Evolutionary conservation across 2,888 invertebrate genomes (phyloP).

Genomic region (Epinotia nisella): DNA sequence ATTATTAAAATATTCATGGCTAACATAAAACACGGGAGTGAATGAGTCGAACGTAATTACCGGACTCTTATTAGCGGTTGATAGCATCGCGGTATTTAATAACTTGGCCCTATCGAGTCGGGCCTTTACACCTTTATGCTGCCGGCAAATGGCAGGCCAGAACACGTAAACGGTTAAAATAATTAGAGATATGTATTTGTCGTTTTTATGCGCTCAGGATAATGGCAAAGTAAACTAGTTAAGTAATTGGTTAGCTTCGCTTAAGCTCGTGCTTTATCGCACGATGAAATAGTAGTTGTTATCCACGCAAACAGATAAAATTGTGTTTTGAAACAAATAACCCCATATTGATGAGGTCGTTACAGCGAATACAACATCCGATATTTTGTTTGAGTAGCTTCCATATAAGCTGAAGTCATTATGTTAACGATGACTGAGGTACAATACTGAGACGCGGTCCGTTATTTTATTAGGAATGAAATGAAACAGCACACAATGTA

Average conservation of each 20-base stretch:
- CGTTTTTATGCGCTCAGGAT: slow-evolving; percentile 32
- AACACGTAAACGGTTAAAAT: slow-evolving; percentile 37
- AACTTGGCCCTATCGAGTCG: slow-evolving; percentile 53
- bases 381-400: slow-evolving; percentile 6
- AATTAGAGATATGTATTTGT: slow-evolving; percentile 35
- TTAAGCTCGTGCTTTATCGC: slow-evolving; percentile 9
- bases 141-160: slow-evolving; percentile 57
- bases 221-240: slow-evolving; percentile 28
- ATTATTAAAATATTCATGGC: slow-evolving; percentile 68
- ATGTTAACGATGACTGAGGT: neutral
- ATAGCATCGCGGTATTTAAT: slow-evolving; percentile 67
- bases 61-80: slow-evolving; percentile 63
- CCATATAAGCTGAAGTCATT: neutral
- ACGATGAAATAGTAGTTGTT: neutral
- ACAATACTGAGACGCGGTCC: slow-evolving; percentile 36
- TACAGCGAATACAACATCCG: neutral
- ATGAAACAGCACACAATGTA: slow-evolving; percentile 61
- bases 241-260: slow-evolving; percentile 22
- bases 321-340: slow-evolving; percentile 7
- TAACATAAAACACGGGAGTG: slow-evolving; percentile 61
- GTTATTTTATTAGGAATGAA: slow-evolving; percentile 49
- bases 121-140: slow-evolving; percentile 57
- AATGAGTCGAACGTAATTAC: slow-evolving; percentile 67
- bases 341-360: slow-evolving; percentile 5
- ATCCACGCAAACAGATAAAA: neutral